Evolutionary conservation across 2,797 vertebrate genomes (phyloP), one percentile per base, ranked within the genome.

Genomic region (Poecilia velifera): DNA sequence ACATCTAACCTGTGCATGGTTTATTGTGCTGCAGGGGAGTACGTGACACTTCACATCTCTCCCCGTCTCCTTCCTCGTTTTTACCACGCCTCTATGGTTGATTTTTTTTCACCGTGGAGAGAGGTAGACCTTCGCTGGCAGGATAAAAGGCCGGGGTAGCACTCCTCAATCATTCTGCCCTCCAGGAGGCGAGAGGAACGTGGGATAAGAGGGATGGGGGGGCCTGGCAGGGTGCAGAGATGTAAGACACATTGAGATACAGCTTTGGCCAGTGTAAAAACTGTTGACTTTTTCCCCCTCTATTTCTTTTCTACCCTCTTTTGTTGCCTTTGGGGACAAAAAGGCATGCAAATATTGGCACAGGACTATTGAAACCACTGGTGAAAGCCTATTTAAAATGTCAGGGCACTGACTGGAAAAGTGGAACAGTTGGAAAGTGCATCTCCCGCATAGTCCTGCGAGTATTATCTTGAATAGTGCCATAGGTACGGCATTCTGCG

Each of bases 61-160:
- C 90, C 90, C 85, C 72, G 87, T 84, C 81, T 74, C 88, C 88
- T 90, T 90, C 83, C 89, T 89, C 82, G 8, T 87, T 84, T 92
- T 91, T 86, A 87, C 88, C 77, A 86, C 88, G 90, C 91, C 89
- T 91, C 88, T 84, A 49, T 88, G 76, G 90, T 90, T 89, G 87
- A 89, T 91, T 84, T 89, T 76, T 74, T 57, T 73, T n/a, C 87
- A 87, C 89, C 85, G 86, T 84, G 90, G 87, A 91, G 89, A 92
- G 82, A 91, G 87, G 82, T 70, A 49, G 94, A 88, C 90, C 91
- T 90, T 91, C 80, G 81, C 88, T 95, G 78, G 88, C 87, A 92
- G 93, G 94, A 96, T 96, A 92, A 96, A 96, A 96, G 95, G 90
- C 91, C 79, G 62, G 95, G 96, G 93, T 94, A 95, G 93, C 80